phyloP scores from a whole-genome alignment of 2,797 vertebrate species.

The Halcyon smyrnensis region DNA sequence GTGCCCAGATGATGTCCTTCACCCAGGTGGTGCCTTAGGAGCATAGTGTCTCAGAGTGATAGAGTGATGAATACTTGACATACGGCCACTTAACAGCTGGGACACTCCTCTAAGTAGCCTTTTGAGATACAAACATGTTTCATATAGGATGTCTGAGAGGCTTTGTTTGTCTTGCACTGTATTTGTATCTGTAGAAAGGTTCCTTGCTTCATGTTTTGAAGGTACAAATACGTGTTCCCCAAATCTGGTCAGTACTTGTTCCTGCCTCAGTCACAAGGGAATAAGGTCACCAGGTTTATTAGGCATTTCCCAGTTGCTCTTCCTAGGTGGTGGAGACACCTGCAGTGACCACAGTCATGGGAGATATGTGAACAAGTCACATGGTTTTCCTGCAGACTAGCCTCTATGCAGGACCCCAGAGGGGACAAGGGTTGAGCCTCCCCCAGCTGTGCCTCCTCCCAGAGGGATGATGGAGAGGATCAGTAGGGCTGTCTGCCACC shows the following conservation, averaged over 20 bases:
- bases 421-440: background rate
- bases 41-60: background rate
- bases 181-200: background rate
- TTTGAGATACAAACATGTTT: background rate
- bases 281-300: background rate
- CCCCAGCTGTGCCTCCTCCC: background rate
- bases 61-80: background rate
- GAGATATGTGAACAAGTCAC: background rate
- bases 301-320: background rate
- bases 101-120: background rate
- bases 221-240: background rate
- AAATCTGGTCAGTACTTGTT: background rate
- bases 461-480: background rate
- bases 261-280: background rate
- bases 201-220: background rate
- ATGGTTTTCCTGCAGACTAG: background rate
- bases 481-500: background rate
- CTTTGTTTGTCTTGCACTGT: background rate
- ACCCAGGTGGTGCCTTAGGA: background rate
- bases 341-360: background rate
- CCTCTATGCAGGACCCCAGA: accelerated
- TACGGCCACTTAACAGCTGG: background rate
- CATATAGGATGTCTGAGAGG: background rate
- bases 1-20: background rate
- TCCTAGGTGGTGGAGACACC: background rate